phyloP scores from a whole-genome alignment of 2,113 vertebrate species.

The Paramisgurnus dabryanus region DNA sequence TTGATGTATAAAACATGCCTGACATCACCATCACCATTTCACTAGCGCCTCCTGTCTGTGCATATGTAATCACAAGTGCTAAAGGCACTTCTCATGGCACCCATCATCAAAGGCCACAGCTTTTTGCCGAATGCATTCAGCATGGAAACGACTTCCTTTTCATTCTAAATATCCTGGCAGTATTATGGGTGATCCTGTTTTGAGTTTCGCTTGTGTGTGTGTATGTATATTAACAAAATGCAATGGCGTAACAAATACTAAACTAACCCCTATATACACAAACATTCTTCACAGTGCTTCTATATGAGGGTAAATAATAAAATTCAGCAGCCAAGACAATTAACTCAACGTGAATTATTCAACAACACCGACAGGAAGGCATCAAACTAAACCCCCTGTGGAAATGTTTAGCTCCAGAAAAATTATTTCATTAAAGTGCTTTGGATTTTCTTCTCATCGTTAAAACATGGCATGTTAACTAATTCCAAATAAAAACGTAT shows the following conservation, averaged over 20 bases:
- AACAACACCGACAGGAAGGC: conserved; percentile 23
- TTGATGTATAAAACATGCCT: conserved; percentile 54
- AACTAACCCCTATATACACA: neutral
- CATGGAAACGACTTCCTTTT: conserved; percentile 33
- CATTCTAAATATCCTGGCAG: conserved; percentile 18
- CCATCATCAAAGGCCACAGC: conserved; percentile 40
- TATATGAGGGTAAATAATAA: conserved; percentile 36
- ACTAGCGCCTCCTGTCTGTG: conserved; percentile 28
- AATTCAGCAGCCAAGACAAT: conserved; percentile 47
- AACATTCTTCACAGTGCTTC: neutral
- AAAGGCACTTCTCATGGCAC: conserved; percentile 20
- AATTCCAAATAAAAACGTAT: conserved; percentile 12
- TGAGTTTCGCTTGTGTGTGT: neutral
- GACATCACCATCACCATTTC: neutral
- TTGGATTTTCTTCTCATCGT: conserved; percentile 35
- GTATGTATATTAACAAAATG: neutral
- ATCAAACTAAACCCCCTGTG: conserved; percentile 27
- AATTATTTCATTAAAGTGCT: conserved; percentile 8
- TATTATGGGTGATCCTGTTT: conserved; percentile 5
- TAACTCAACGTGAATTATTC: conserved; percentile 54
- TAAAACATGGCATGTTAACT: neutral
- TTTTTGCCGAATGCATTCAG: conserved; percentile 23
- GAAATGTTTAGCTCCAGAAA: conserved; percentile 11
- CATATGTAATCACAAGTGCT: conserved; percentile 39
- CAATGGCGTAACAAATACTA: neutral